Evolutionary conservation across 2,888 invertebrate species (phyloP).

Genomic region (Troides oblongomaculatus): DNA sequence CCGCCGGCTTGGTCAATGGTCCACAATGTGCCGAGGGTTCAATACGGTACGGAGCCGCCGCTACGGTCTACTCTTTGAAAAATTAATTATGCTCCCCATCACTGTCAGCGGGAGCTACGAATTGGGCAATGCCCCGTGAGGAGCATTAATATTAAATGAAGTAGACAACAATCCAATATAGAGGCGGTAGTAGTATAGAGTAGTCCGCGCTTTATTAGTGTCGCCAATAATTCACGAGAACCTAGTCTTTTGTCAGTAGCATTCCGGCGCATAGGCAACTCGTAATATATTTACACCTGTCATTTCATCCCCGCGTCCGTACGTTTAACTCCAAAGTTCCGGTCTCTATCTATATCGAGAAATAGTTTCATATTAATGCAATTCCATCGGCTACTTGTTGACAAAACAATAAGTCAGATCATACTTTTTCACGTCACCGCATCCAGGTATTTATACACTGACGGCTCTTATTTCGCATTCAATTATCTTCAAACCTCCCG

Average conservation of each 20-base stretch:
- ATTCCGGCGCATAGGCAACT: neutral
- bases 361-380: constrained; percentile 14
- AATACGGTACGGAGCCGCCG: constrained; percentile 33
- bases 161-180: constrained; percentile 29
- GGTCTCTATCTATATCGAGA: constrained; percentile 3
- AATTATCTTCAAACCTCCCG: constrained; percentile 11
- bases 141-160: constrained; percentile 39
- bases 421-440: constrained; percentile 15
- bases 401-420: constrained; percentile 2
- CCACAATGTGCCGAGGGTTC: constrained; percentile 36
- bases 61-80: constrained; percentile 41
- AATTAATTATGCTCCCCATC: constrained; percentile 49
- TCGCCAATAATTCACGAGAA: constrained; percentile 17
- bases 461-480: neutral
- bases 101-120: constrained; percentile 33
- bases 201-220: constrained; percentile 11
- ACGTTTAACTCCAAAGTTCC: neutral
- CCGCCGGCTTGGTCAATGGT: neutral
- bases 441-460: neutral
- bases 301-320: neutral
- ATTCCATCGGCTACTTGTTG: constrained; percentile 4
- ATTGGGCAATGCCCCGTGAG: constrained; percentile 29
- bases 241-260: constrained; percentile 17
- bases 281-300: constrained; percentile 18
- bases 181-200: constrained; percentile 6